A percentile compares a stretch with the other conserved stretches of the same genome.
Evolutionary conservation across 2,797 vertebrate genomes (phyloP).

Genomic region (Darevskia mixta): DNA sequence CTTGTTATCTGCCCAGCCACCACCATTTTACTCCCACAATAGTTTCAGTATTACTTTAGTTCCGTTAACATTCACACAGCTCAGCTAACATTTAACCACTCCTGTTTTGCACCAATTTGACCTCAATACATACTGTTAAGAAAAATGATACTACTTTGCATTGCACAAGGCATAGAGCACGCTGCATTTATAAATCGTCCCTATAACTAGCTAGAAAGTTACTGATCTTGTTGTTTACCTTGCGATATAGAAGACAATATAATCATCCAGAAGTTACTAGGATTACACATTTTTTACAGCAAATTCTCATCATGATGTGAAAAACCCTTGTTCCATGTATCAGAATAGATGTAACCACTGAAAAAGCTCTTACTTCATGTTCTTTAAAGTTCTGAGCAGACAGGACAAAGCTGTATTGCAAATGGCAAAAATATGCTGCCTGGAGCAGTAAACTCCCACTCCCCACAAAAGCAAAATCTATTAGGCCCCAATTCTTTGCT

Average conservation of each 20-base stretch:
- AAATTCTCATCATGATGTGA: not conserved
- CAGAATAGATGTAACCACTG: not conserved
- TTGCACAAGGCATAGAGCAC: not conserved
- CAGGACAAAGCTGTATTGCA: not conserved
- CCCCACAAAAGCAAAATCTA: not conserved
- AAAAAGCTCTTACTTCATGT: not conserved
- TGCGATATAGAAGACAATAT: not conserved
- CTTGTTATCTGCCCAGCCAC: not conserved
- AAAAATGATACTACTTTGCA: slow-evolving; percentile 20
- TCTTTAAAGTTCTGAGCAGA: not conserved
- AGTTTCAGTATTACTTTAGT: slow-evolving; percentile 44
- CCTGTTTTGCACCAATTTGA: slow-evolving; percentile 31
- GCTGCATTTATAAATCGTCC: not conserved
- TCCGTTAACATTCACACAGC: slow-evolving; percentile 24
- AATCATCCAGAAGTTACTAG: not conserved
- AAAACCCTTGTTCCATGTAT: not conserved
- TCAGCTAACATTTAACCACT: slow-evolving; percentile 16
- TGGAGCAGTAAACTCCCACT: not conserved
- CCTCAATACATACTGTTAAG: slow-evolving; percentile 20
- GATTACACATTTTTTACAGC: not conserved
- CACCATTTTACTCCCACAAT: slow-evolving; percentile 17
- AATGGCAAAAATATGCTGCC: not conserved
- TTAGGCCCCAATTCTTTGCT: not conserved
- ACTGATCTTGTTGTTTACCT: not conserved
- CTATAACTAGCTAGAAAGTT: not conserved